Base-by-base conservation (phyloP, 2,113 vertebrate genomes). In the Thamnophis sirtalis region DNA sequence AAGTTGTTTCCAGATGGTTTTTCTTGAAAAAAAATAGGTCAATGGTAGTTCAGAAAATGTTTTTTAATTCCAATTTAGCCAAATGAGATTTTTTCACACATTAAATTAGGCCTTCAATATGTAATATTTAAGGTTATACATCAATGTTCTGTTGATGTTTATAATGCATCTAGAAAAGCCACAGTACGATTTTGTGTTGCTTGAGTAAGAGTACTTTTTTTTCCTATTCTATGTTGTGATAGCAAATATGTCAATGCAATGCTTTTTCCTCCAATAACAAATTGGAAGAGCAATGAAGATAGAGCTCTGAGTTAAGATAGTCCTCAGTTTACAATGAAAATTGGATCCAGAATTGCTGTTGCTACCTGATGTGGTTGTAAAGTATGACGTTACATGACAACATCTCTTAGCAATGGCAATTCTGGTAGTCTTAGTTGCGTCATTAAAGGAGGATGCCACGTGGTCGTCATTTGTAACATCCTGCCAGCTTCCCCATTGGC, bases 71-170 rank as follows among this genome's bases (percentile, higher is more conserved):
- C 93, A 95, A 95, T 92, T 97, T 94, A 96, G 95, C 94, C 90
- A 0, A 91, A 94, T 96, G 92, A 95, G 96, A 96, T 94, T 94
- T 93, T 43, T 94, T 93, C 94, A 96, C 93, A 97, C 93, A 94
- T 92, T 94, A 96, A 53, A 97, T 94, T 95, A 93, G 93, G 94
- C 92, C 95, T 96, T 97, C 95, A 94, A 96, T 93, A 95, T 92
- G 91, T 2, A 94, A 95, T 94, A 88, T 93, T 94, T 92, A 95
- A 92, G 94, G 93, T 94, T 94, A 80, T 80, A 93, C 43, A 90
- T 89, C 88, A 90, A 93, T 26, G 56, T 91, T 93, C 49, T 80
- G 43, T 19, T 43, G 43, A 87, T 13, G 43, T 91, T 90, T 91
- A 90, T 92, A 9, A 88, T 92, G 86, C 90, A 11, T 94, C 92